phyloP scores from a whole-genome alignment of 2,113 vertebrate genomes.

The Isurus oxyrinchus region DNA sequence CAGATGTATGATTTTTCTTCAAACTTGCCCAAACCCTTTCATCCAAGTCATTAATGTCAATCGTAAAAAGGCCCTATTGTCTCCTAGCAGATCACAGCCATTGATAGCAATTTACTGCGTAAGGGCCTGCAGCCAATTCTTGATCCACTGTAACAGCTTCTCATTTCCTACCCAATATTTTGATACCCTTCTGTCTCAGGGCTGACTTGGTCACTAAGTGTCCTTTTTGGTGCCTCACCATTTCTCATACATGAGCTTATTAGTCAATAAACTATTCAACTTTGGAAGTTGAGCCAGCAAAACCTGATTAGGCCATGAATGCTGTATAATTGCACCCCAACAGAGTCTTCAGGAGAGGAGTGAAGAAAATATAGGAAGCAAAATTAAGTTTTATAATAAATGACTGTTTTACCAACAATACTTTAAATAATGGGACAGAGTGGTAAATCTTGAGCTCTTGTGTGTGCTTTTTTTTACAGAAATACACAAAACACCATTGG shows the following conservation, averaged over 20 bases:
- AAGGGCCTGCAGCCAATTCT: neutral
- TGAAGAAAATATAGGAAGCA: neutral
- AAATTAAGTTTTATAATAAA: neutral
- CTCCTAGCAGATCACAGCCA: neutral
- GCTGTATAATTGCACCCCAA: neutral
- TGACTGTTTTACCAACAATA: neutral
- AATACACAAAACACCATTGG: neutral
- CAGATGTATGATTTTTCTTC: neutral
- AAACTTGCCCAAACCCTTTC: neutral
- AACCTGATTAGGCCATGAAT: neutral
- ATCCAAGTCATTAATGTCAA: neutral
- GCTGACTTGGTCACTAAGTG: neutral
- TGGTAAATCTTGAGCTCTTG: neutral
- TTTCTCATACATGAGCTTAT: neutral
- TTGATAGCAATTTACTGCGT: too few relatives aligned
- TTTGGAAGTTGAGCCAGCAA: neutral
- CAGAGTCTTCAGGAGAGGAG: neutral
- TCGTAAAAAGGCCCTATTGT: neutral
- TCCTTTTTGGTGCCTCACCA: neutral
- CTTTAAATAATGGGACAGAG: neutral
- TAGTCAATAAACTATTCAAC: neutral
- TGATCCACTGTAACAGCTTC: neutral
- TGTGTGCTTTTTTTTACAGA: neutral
- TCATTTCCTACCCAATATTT: neutral
- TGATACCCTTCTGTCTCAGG: neutral